These are phyloP conservation scores for Spheniscus mendiculus DNA, from an alignment of 2,113 vertebrate genomes.

Conservation along the genomic window DNA sequence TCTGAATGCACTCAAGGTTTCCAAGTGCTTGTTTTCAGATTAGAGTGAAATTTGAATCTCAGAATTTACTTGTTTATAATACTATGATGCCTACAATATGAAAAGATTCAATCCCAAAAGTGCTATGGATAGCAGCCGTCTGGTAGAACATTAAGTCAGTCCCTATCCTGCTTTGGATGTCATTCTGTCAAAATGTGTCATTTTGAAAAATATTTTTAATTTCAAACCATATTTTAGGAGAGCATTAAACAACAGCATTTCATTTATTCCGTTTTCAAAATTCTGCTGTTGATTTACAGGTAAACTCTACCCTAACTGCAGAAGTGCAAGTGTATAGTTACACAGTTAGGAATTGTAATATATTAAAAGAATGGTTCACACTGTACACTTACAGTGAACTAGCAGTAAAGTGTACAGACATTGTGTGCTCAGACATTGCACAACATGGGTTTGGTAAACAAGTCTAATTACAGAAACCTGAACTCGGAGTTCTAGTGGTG, in stretches of 20 bases:
- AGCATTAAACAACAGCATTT: background rate
- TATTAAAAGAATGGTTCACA: background rate
- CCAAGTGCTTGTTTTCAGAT: background rate
- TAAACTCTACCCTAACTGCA: background rate
- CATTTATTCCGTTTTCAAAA: background rate
- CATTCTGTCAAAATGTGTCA: background rate
- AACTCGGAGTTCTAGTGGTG: background rate
- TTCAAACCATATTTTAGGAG: background rate
- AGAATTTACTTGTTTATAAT: background rate
- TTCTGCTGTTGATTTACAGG: background rate
- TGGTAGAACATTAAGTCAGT: background rate
- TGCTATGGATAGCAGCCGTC: background rate
- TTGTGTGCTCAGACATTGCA: constrained; percentile 5
- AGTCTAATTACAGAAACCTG: background rate
- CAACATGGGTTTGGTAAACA: background rate
- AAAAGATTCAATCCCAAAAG: background rate
- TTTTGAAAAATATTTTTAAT: background rate
- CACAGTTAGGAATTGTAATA: background rate
- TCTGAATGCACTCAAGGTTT: background rate
- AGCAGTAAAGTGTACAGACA: background rate
- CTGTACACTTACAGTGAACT: background rate
- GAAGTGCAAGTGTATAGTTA: background rate
- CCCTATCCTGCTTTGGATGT: background rate
- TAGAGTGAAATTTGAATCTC: background rate
- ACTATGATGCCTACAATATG: background rate